A percentile compares a stretch with the other conserved stretches of the same genome.
Conservation (phyloP, 2,797 vertebrate genomes). For the Cynodonichthys magdalenae region DNA sequence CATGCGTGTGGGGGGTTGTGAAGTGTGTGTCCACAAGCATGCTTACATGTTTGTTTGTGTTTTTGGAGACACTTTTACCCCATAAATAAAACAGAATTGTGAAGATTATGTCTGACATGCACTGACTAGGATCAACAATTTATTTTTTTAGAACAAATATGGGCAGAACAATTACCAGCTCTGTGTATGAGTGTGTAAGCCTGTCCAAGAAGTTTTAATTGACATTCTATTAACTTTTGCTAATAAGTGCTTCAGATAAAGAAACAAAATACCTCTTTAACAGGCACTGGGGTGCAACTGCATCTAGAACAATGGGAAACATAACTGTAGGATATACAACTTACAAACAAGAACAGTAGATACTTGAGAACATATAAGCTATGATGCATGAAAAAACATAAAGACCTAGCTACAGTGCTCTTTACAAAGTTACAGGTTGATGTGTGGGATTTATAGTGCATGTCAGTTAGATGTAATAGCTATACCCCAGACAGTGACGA, state of each 20-base stretch:
- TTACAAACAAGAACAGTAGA: not conserved
- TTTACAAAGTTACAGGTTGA: slow-evolving; percentile 34
- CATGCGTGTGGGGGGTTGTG: not conserved
- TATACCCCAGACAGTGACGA: slow-evolving; percentile 15
- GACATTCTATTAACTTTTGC: slow-evolving; percentile 48
- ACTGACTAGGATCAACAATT: slow-evolving; percentile 22
- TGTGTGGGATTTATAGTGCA: slow-evolving; percentile 35
- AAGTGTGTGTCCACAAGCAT: not conserved
- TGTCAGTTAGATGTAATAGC: slow-evolving; percentile 30
- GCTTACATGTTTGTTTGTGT: slow-evolving; percentile 9
- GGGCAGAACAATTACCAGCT: slow-evolving; percentile 15
- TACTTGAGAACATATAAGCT: slow-evolving; percentile 4
- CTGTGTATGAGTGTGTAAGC: slow-evolving; percentile 13
- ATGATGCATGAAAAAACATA: slow-evolving; percentile 18
- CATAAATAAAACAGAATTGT: slow-evolving; percentile 25
- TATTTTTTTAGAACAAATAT: slow-evolving; percentile 37
- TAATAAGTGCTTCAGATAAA: slow-evolving; percentile 32
- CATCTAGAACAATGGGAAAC: not conserved
- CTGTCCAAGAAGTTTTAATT: slow-evolving; percentile 48
- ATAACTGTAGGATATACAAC: not conserved
- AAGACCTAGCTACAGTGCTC: slow-evolving; percentile 26
- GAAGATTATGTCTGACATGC: slow-evolving; percentile 45
- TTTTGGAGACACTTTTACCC: slow-evolving; percentile 13
- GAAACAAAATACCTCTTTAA: slow-evolving; percentile 12
- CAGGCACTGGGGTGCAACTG: slow-evolving; percentile 1